These are phyloP conservation scores for Trichomycterus rosablanca DNA, from an alignment of 2,113 vertebrate species.

Conservation along the genomic window DNA sequence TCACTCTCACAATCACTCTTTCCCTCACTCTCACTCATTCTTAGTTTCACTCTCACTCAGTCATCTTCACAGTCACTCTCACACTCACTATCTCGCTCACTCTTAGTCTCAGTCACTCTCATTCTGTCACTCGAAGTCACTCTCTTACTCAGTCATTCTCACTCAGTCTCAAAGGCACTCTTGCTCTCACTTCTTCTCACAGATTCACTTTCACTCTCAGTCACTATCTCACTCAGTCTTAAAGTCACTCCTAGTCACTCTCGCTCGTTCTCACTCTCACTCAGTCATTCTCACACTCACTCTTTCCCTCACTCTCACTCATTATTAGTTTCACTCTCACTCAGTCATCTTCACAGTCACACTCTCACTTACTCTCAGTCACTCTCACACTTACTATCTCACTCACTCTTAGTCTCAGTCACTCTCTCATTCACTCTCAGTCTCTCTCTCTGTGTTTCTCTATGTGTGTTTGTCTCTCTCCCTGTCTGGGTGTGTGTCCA, in stretches of 20 bases:
- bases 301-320: too few relatives aligned
- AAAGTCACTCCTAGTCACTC: too few relatives aligned
- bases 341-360: not conserved
- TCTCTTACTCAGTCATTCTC: not conserved
- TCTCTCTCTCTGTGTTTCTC: not conserved
- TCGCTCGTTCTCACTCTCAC: too few relatives aligned
- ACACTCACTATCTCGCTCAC: too few relatives aligned
- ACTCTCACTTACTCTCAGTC: not conserved
- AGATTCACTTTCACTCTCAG: too few relatives aligned
- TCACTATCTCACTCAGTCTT: too few relatives aligned
- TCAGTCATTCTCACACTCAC: too few relatives aligned
- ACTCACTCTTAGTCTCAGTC: not conserved
- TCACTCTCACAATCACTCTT: constrained; percentile 5
- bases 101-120: not conserved
- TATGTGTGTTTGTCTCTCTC: not conserved
- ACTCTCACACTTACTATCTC: not conserved
- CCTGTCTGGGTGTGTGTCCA: not conserved
- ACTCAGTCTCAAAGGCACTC: too few relatives aligned
- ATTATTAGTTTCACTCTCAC: too few relatives aligned
- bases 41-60: not conserved
- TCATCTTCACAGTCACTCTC: constrained; percentile 22
- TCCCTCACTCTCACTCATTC: too few relatives aligned
- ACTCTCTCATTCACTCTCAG: not conserved
- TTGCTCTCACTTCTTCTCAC: too few relatives aligned
- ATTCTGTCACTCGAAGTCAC: not conserved